These are phyloP conservation scores for Brachymystax lenok DNA, from an alignment of 2,797 vertebrate genomes.

Conservation along the genomic window DNA sequence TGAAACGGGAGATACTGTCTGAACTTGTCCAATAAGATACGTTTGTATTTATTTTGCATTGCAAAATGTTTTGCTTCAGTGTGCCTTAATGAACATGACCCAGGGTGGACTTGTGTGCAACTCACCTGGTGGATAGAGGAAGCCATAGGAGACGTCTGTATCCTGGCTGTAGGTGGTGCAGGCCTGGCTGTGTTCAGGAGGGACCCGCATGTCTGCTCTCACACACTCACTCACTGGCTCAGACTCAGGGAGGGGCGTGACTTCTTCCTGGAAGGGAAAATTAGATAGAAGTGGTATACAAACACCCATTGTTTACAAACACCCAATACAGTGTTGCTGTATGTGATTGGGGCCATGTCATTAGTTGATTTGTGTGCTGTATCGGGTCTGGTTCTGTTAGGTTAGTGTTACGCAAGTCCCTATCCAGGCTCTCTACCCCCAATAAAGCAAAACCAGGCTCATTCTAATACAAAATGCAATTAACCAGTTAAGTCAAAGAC, in stretches of 20 bases:
- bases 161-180: slow-evolving; percentile 81
- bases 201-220: slow-evolving; percentile 83
- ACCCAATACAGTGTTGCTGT: not conserved
- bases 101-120: slow-evolving; percentile 12
- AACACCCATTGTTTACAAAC: not conserved
- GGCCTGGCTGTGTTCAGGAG: slow-evolving; percentile 84
- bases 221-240: slow-evolving; percentile 73
- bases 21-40: not conserved
- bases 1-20: not conserved
- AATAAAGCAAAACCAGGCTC: not conserved
- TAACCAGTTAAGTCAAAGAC: not conserved
- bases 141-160: slow-evolving; percentile 80
- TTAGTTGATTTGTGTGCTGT: not conserved
- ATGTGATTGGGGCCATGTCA: not conserved
- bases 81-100: not conserved
- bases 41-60: not conserved
- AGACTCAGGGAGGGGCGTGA: slow-evolving; percentile 74
- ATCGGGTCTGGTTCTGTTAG: not conserved
- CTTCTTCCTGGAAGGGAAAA: slow-evolving; percentile 73
- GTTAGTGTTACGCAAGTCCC: not conserved
- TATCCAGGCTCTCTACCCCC: not conserved
- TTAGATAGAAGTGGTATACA: too few relatives aligned
- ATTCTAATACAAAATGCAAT: not conserved
- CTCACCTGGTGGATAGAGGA: slow-evolving; percentile 95
- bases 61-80: not conserved